A percentile compares a stretch with the other conserved stretches of the same genome.
phyloP scores from a whole-genome alignment of 2,888 invertebrate species.

The Zhuqinia jingwanae region DNA sequence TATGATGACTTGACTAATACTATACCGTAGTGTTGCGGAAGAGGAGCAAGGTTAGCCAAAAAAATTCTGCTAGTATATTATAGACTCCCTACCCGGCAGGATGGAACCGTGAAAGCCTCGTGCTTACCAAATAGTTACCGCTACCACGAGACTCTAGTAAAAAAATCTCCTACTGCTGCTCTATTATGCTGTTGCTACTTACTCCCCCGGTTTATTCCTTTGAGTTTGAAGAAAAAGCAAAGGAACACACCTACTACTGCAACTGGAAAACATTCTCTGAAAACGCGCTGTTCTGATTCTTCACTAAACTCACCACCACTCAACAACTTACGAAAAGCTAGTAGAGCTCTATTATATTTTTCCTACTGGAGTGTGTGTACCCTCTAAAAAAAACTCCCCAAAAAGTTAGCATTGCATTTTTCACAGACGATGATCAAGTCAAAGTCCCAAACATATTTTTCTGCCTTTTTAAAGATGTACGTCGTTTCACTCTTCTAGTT shows the following conservation, averaged over 20 bases:
- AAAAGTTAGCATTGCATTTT: conserved; percentile 33
- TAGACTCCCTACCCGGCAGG: conserved; percentile 67
- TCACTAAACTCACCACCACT: conserved; percentile 32
- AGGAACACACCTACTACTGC: conserved; percentile 22
- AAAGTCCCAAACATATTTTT: conserved; percentile 33
- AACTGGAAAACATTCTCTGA: too few relatives aligned
- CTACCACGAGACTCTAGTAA: neutral
- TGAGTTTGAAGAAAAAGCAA: neutral
- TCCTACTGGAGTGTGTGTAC: conserved; percentile 18
- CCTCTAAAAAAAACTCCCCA: neutral
- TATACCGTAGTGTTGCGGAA: conserved; percentile 20
- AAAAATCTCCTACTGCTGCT: neutral
- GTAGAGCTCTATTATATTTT: conserved; percentile 44
- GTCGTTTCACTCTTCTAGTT: too few relatives aligned
- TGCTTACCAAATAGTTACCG: conserved; percentile 58
- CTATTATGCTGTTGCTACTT: neutral
- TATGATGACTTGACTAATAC: too few relatives aligned
- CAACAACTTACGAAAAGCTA: conserved; percentile 4
- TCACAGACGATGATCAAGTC: neutral
- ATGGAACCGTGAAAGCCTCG: conserved; percentile 68
- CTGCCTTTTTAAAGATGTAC: conserved; percentile 20
- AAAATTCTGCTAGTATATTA: conserved; percentile 66
- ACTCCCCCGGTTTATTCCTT: conserved; percentile 7
- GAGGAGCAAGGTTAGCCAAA: conserved; percentile 56
- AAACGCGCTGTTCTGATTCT: conserved; percentile 38